phyloP scores from a whole-genome alignment of 2,113 vertebrate genomes.

The Chaetodon trifascialis region DNA sequence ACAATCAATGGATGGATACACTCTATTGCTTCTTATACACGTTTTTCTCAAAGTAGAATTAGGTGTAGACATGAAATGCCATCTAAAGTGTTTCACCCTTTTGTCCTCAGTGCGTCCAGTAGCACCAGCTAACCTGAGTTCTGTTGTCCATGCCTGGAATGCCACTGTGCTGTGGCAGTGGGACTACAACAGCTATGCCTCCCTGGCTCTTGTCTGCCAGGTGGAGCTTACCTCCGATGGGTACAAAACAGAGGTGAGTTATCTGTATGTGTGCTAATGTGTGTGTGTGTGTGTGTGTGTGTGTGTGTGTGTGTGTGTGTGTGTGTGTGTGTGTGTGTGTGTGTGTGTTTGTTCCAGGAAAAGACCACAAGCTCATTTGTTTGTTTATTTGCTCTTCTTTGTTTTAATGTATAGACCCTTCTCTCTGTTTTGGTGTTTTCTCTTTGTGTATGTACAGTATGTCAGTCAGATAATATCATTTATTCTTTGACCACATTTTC shows the following conservation, averaged over 20 bases:
- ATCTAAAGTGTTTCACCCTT: background rate
- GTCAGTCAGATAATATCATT: background rate
- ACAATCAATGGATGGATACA: background rate
- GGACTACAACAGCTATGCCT: constrained; percentile 61
- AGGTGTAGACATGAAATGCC: background rate
- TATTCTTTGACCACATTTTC: background rate
- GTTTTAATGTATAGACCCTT: background rate
- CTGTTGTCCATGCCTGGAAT: constrained; percentile 62
- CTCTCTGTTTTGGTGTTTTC: background rate
- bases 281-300: background rate
- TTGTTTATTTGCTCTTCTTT: background rate
- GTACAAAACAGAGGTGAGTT: constrained; percentile 67
- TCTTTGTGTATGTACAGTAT: background rate
- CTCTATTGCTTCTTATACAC: background rate
- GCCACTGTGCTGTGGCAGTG: constrained; percentile 80
- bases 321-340: background rate
- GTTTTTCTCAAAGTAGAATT: background rate
- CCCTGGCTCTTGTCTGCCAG: constrained; percentile 78
- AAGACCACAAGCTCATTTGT: background rate
- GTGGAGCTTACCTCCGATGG: constrained; percentile 58
- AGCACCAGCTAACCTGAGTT: constrained; percentile 53
- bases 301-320: background rate
- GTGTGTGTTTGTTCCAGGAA: background rate
- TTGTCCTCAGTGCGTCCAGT: constrained; percentile 73
- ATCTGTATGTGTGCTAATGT: background rate